These are phyloP conservation scores for Caenorhabditis wallacei DNA, from an alignment of 2,888 invertebrate genomes.

Conservation along the genomic window DNA sequence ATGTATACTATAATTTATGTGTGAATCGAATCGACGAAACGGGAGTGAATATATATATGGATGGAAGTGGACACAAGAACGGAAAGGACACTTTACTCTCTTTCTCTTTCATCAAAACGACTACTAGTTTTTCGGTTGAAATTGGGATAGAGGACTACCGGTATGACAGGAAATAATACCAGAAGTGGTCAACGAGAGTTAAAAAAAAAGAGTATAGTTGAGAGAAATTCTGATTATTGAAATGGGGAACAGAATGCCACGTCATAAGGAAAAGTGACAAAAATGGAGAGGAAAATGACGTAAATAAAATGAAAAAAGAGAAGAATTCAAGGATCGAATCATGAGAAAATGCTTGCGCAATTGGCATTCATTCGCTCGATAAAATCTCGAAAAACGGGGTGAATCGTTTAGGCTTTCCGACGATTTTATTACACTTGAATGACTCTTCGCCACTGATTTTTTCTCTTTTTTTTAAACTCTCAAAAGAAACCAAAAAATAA, in stretches of 20 bases:
- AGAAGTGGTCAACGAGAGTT: neutral
- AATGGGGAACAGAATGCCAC: neutral
- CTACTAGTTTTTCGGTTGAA: slow-evolving; percentile 46
- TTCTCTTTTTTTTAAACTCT: slow-evolving; percentile 32
- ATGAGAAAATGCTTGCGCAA: slow-evolving; percentile 32
- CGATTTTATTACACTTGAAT: slow-evolving; percentile 55
- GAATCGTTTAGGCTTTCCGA: slow-evolving; percentile 45
- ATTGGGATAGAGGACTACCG: neutral
- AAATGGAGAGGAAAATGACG: slow-evolving; percentile 13
- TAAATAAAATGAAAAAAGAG: slow-evolving; percentile 27
- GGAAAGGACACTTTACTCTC: slow-evolving; percentile 31
- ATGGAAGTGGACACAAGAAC: slow-evolving; percentile 31
- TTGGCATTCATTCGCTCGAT: slow-evolving; percentile 38
- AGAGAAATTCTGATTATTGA: too few species aligned
- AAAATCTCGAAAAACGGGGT: slow-evolving; percentile 59
- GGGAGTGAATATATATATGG: slow-evolving; percentile 11
- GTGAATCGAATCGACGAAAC: slow-evolving; percentile 37
- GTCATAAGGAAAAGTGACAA: neutral
- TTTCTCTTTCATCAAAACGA: neutral
- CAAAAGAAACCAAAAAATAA: slow-evolving; percentile 18
- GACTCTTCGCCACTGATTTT: slow-evolving; percentile 32
- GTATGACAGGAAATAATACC: neutral
- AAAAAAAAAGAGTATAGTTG: neutral
- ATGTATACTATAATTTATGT: slow-evolving; percentile 54
- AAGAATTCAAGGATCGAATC: slow-evolving; percentile 17